phyloP scores from a whole-genome alignment of 2,888 invertebrate genomes.

The Eremobia ochroleuca region DNA sequence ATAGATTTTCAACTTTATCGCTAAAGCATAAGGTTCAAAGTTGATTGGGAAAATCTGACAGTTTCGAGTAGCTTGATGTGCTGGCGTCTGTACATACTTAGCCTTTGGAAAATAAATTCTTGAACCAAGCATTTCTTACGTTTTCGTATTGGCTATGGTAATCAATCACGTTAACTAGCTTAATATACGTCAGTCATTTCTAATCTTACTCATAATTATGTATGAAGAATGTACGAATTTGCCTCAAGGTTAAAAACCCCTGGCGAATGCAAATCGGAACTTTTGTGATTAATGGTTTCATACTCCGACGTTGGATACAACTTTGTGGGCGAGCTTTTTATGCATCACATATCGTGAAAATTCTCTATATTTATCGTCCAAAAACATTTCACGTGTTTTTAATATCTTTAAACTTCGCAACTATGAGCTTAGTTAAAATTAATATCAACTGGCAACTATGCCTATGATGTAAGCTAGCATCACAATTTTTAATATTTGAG shows the following conservation, averaged over 20 bases:
- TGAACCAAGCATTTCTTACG: conserved; percentile 12
- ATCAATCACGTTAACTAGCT: conserved; percentile 47
- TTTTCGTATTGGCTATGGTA: conserved; percentile 20
- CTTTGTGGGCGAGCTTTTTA: conserved; percentile 13
- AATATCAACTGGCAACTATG: conserved; percentile 13
- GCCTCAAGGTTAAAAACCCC: conserved; percentile 36
- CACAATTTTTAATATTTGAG: conserved; percentile 10
- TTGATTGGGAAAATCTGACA: too few relatives aligned
- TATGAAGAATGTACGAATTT: conserved; percentile 24
- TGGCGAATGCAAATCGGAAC: conserved; percentile 19
- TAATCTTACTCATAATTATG: conserved; percentile 26
- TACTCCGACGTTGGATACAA: background rate
- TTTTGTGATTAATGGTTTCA: conserved; percentile 32
- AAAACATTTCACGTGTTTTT: too few relatives aligned
- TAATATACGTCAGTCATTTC: conserved; percentile 20
- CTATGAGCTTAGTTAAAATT: background rate
- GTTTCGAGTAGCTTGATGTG: too few relatives aligned
- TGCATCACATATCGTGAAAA: conserved; percentile 14
- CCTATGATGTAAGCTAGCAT: background rate
- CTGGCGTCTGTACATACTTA: too few relatives aligned
- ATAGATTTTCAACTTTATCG: too few relatives aligned
- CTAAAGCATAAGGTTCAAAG: too few relatives aligned
- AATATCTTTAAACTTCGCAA: background rate
- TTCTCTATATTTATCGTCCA: conserved; percentile 11
- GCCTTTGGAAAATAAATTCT: conserved; percentile 25